These are phyloP conservation scores for Pelecanoides urinatrix DNA, from an alignment of 2,113 vertebrate genomes.

Conservation along the genomic window DNA sequence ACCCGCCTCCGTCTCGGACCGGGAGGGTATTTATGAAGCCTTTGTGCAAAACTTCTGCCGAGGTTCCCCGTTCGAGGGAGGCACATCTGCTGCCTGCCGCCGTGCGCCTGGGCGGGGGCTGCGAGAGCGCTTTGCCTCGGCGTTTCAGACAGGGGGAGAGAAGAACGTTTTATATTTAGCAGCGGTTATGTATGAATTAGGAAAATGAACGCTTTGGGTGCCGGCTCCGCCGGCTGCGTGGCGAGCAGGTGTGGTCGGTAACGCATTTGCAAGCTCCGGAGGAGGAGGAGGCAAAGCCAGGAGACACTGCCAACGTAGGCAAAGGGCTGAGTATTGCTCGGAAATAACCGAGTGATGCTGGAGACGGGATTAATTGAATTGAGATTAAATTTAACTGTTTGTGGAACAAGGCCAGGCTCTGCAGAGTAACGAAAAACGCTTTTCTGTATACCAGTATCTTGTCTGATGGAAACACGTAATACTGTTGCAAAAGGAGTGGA, in stretches of 20 bases:
- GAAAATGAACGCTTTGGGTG: neutral
- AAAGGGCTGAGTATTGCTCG: neutral
- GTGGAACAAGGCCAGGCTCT: too few relatives aligned
- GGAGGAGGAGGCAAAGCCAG: neutral
- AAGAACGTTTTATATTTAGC: neutral
- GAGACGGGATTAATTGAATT: too few relatives aligned
- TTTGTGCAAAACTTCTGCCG: neutral
- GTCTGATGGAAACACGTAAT: neutral
- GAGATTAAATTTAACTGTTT: neutral
- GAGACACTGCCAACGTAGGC: neutral
- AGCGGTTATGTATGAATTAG: neutral
- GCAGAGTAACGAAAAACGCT: neutral
- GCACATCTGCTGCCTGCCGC: neutral
- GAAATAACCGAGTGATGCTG: neutral
- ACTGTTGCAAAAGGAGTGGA: neutral
- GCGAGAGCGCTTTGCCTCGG: neutral
- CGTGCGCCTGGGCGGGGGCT: neutral
- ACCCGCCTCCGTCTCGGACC: neutral
- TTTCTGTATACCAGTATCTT: neutral
- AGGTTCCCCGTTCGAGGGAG: neutral
- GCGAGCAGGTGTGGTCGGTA: neutral
- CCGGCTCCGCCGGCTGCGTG: neutral
- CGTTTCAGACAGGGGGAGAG: neutral
- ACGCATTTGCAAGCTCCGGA: neutral
- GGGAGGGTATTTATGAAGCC: too few relatives aligned